phyloP scores from a whole-genome alignment of 1,140 invertebrate species.

The Pomacea maculata region DNA sequence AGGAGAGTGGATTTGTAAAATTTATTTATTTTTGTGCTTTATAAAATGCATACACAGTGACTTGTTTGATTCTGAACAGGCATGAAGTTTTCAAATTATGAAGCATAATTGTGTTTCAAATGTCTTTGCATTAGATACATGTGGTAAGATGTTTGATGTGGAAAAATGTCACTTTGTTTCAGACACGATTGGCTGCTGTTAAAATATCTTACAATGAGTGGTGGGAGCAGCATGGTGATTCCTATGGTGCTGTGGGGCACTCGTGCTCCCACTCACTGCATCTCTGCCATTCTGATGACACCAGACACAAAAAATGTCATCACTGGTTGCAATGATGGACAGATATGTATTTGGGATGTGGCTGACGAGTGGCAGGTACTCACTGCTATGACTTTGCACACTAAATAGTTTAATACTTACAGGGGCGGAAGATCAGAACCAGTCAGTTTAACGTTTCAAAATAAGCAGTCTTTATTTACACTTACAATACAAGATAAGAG shows the following conservation, averaged over 20 bases:
- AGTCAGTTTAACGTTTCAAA: too few relatives aligned
- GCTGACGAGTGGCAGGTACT: conserved; percentile 58
- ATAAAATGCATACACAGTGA: background rate
- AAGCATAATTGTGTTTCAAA: background rate
- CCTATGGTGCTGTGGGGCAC: conserved; percentile 98
- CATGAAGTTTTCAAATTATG: background rate
- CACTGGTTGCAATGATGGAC: conserved; percentile 97
- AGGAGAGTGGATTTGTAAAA: background rate
- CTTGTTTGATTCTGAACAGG: background rate
- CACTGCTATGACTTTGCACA: too few relatives aligned
- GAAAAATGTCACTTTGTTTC: background rate
- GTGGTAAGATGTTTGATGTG: background rate
- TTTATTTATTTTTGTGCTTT: background rate
- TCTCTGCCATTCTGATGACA: conserved; percentile 92
- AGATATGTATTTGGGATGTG: conserved; percentile 97
- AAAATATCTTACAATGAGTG: conserved; percentile 35
- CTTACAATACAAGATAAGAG: too few relatives aligned
- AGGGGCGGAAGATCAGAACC: too few relatives aligned
- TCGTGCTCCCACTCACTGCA: conserved; percentile 93
- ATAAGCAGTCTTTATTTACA: too few relatives aligned
- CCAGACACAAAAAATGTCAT: conserved; percentile 91
- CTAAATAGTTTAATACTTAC: too few relatives aligned
- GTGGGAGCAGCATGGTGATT: conserved; percentile 83
- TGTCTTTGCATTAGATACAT: too few relatives aligned
- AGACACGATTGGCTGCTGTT: background rate